Evolutionary conservation across 2,797 vertebrate genomes (phyloP), one percentile per base, ranked within the genome.

Genomic region (Pseudomugil tenellus): DNA sequence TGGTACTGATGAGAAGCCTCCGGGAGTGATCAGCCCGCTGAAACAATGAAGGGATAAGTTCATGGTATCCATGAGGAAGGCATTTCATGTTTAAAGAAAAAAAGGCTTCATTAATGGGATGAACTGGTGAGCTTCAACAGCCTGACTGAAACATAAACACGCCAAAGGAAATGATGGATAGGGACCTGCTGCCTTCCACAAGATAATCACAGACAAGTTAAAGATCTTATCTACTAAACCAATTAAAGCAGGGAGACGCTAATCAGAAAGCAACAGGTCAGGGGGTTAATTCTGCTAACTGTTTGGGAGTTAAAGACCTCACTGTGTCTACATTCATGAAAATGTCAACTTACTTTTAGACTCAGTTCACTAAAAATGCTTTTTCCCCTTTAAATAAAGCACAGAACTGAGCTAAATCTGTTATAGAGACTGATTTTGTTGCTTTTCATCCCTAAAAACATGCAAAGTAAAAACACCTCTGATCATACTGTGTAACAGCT

Each of bases 11-110:
- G 96, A 95, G 91, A 97, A 96, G 3, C 96, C 96, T 48, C 96
- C 96, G 0, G 96, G 96, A 0, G 96, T 97, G 91, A 97, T 97
- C 63, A 97, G 90, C 2, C 96, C 96, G 9, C 97, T 97, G 79
- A 55, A 63, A 82, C 28, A 61, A 32, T 6, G 7, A 0, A 67
- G 7, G 0, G 0, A 31, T 49, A 57, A 63, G 34, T 37, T 77
- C 0, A 57, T 11, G 5, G 1, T 31, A 25, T 66, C 32, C 5
- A 62, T 25, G 23, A 35, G 25, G 5, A 8, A 4, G 31, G 52
- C 49, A 37, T 9, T n/a, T 28, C 17, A 57, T 13, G 43, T 5
- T 26, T 32, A 26, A 11, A 6, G 32, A 52, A 13, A 41, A 10
- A 41, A 17, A 21, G 13, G 19, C 17, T 43, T 43, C 17, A 46